phyloP scores from a whole-genome alignment of 30 jellyfish, hydroid and myxozoan species.

The Hydractinia echinata region DNA sequence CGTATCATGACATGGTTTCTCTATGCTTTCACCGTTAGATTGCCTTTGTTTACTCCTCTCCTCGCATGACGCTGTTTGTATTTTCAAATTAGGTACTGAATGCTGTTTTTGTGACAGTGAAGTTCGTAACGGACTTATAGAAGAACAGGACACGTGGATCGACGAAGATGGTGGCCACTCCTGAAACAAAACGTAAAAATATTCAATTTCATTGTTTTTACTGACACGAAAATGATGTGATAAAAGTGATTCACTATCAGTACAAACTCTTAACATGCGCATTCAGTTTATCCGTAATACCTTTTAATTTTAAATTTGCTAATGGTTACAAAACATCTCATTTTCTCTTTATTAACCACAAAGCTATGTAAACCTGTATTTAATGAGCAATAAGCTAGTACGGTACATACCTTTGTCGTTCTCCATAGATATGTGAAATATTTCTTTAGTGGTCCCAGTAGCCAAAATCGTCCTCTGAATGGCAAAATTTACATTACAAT shows the following conservation, averaged over 20 bases:
- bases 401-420: slow-evolving; percentile 29
- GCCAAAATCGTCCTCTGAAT: slow-evolving; percentile 36
- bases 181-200: background rate
- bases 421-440: slow-evolving; percentile 32
- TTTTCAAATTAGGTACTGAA: background rate
- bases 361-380: no score
- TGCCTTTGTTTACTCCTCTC: background rate
- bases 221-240: no score
- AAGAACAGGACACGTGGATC: background rate
- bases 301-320: no score
- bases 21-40: no score
- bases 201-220: background rate
- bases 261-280: no score
- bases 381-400: no score
- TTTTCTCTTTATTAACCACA: no score
- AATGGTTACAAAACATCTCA: no score
- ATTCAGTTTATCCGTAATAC: no score
- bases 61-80: slow-evolving; percentile 7
- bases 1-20: no score
- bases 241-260: no score
- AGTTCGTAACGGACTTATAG: background rate
- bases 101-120: background rate
- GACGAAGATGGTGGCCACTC: slow-evolving; percentile 1
- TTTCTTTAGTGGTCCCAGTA: slow-evolving; percentile 33
- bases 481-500: no score